Evolutionary conservation across 2,888 invertebrate species (phyloP).

Genomic region (Pheosia tremula): DNA sequence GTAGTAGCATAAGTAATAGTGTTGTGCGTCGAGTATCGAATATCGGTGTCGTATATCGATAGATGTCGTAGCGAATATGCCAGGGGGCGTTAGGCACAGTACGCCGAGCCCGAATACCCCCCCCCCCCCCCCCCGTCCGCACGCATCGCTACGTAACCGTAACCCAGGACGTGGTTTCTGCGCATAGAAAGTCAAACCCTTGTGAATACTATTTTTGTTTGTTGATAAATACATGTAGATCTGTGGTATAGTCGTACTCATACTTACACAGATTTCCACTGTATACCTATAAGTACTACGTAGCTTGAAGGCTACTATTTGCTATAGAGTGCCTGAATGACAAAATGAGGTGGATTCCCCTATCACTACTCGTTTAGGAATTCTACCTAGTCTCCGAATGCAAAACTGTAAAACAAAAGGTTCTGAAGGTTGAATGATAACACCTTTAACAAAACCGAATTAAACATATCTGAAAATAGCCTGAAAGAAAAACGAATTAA

Average conservation of each 20-base stretch:
- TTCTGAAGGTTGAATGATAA: constrained; percentile 26
- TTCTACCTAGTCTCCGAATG: neutral
- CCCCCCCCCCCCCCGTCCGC: constrained; percentile 17
- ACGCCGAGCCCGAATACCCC: constrained; percentile 21
- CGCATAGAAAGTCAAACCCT: neutral
- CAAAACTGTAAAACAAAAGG: neutral
- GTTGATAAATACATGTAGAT: no score
- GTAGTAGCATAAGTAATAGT: constrained; percentile 24
- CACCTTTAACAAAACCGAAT: neutral
- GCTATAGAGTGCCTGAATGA: no score
- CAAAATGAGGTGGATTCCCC: no score
- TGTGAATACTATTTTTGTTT: no score
- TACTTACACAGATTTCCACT: no score
- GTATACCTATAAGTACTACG: no score
- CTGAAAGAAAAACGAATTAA: constrained; percentile 21
- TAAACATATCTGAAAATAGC: neutral
- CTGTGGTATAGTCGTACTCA: no score
- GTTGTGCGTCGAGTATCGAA: constrained; percentile 28
- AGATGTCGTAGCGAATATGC: constrained; percentile 35
- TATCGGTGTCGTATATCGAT: constrained; percentile 34
- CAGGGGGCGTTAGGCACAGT: constrained; percentile 32
- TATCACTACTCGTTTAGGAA: neutral
- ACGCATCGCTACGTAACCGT: constrained; percentile 13
- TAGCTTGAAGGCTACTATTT: no score
- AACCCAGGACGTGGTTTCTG: constrained; percentile 1